Evolutionary conservation across 2,888 invertebrate species (phyloP).

Genomic region (Caenorhabditis angaria): DNA sequence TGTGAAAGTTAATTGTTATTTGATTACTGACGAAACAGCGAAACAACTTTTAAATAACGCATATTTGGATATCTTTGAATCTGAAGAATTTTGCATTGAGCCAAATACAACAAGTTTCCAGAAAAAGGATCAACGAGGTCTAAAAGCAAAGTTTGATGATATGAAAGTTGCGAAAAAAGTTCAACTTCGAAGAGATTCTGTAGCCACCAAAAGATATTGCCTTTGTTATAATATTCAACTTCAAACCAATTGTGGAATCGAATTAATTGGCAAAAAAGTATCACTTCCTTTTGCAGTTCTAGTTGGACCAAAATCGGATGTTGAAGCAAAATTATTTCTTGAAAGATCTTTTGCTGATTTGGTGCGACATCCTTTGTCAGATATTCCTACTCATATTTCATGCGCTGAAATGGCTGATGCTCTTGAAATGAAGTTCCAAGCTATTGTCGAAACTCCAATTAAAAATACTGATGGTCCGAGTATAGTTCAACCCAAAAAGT

Average conservation of each 20-base stretch:
- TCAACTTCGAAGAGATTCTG: constrained; percentile 68
- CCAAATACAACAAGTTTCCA: constrained; percentile 58
- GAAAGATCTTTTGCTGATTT: constrained; percentile 69
- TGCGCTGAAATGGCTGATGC: constrained; percentile 69
- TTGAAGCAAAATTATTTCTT: constrained; percentile 70
- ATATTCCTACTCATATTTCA: constrained; percentile 61
- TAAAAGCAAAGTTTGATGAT: constrained; percentile 70
- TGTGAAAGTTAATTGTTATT: constrained; percentile 63
- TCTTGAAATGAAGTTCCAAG: constrained; percentile 71
- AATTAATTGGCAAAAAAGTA: constrained; percentile 67
- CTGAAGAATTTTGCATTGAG: constrained; percentile 70
- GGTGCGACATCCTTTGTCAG: constrained; percentile 68
- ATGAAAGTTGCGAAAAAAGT: constrained; percentile 72
- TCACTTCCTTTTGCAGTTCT: constrained; percentile 71
- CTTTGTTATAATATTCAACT: constrained; percentile 68
- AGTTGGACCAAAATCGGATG: constrained; percentile 70
- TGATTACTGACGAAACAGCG: constrained; percentile 71
- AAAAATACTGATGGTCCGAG: constrained; percentile 69
- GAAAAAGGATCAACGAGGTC: constrained; percentile 56
- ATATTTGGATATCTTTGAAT: constrained; percentile 68
- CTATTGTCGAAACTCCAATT: constrained; percentile 70
- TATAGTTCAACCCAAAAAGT: constrained; percentile 64
- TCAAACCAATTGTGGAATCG: constrained; percentile 65
- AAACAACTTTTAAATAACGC: constrained; percentile 68
- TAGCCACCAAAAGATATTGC: constrained; percentile 68